phyloP scores from a whole-genome alignment of 1,140 invertebrate genomes.

The Drosophila pachea region DNA sequence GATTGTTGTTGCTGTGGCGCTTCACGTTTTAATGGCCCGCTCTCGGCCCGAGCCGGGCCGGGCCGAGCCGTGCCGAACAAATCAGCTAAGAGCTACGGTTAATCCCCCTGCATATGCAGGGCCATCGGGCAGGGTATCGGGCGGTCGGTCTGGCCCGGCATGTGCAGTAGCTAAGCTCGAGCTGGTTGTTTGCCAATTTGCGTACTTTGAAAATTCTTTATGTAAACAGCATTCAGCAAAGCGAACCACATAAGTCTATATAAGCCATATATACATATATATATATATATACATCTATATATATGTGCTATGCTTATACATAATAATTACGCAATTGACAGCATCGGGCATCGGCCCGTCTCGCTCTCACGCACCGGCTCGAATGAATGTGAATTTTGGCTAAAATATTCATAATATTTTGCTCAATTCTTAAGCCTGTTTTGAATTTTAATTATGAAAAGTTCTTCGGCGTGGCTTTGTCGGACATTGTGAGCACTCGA shows the following conservation, averaged over 20 bases:
- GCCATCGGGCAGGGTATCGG: not conserved
- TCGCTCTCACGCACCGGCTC: not conserved
- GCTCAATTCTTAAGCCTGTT: conserved; percentile 23
- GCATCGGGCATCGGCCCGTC: not conserved
- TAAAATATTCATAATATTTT: conserved; percentile 26
- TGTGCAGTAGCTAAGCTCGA: conserved; percentile 17
- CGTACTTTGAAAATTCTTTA: conserved; percentile 69
- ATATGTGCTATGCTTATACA: conserved; percentile 28
- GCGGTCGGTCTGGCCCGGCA: not conserved
- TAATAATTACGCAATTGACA: conserved; percentile 70
- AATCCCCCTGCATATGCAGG: no score
- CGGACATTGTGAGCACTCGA: no score
- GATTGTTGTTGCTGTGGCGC: conserved; percentile 30
- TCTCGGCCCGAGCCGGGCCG: no score
- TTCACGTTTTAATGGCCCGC: not conserved
- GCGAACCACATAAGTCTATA: conserved; percentile 40
- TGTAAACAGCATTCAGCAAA: conserved; percentile 36
- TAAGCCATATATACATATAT: conserved; percentile 21
- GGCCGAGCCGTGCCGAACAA: no score
- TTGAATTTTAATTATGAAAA: conserved; percentile 53
- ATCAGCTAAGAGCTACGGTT: no score
- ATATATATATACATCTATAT: not conserved
- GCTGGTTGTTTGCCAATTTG: conserved; percentile 65
- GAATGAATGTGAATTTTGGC: not conserved
- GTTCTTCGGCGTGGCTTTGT: conserved; percentile 14